Evolutionary conservation across 2,797 vertebrate species (phyloP), one percentile per base, ranked within the genome.

Genomic region (Labeo calbasu): DNA sequence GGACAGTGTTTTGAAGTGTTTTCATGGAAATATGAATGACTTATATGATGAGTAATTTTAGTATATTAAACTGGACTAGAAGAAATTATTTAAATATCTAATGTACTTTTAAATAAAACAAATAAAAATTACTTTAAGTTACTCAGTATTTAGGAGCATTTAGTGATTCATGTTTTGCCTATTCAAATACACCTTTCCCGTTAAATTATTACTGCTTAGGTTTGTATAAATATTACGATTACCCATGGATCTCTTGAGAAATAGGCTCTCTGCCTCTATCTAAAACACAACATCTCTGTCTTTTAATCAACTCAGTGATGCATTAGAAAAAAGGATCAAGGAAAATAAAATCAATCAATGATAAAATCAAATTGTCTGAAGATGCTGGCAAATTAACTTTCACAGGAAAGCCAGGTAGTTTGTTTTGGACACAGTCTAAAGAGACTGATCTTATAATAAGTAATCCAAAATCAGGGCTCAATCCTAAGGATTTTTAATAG

Each of bases 181-280:
- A 9, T 76, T 70, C 21, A 17, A 40, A 5, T 77, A 51, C 23
- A 72, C 40, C 12, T 48, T 80, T 50, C 13, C 32, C 43, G 11
- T 77, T 68, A 80, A 51, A 61, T 25, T 86, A 8, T 73, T 25
- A 81, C 48, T 73, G 66, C 59, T 50, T 84, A 43, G 73, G 59
- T 72, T 77, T 86, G 63, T 81, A 81, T 79, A 76, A 85, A 80
- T 71, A 79, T 63, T 70, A 59, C 81, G 69, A 86, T 87, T 77
- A 87, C 76, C 71, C 80, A 53, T 80, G 81, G 81, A 43, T 84
- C 79, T 82, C 73, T 69, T 82, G 87, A 79, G 82, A 82, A 80
- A 61, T 81, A n/a, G 14, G 8, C 68, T 55, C 59, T 83, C 75
- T 59, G 21, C 40, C 17, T 79, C 79, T 25, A 12, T 73, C 17